phyloP scores from a whole-genome alignment of 2,113 vertebrate species.

The Hemiprocne comata region DNA sequence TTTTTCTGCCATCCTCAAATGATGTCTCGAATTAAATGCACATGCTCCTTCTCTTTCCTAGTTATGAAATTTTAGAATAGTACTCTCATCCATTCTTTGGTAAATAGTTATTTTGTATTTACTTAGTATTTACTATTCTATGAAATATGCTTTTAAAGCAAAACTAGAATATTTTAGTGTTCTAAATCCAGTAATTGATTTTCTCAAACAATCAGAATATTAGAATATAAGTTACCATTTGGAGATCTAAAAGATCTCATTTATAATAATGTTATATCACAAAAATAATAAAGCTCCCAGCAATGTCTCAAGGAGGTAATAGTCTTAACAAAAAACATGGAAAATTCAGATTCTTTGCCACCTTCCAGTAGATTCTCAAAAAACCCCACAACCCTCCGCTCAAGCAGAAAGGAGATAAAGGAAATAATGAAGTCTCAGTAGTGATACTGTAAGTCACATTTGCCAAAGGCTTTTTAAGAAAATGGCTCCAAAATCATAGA shows the following conservation, averaged over 20 bases:
- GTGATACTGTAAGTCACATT: not conserved
- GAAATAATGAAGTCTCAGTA: not conserved
- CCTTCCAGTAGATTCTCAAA: not conserved
- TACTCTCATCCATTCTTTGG: not conserved
- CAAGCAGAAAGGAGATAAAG: not conserved
- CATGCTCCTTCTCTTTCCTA: not conserved
- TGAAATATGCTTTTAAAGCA: not conserved
- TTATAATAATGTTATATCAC: not conserved
- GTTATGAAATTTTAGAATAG: not conserved
- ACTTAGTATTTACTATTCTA: not conserved
- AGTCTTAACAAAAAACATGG: not conserved
- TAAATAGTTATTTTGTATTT: not conserved
- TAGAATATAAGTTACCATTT: not conserved
- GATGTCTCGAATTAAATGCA: not conserved
- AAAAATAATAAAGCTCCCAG: not conserved
- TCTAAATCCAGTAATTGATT: not conserved
- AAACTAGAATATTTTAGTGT: not conserved
- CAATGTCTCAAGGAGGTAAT: not conserved
- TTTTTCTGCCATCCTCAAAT: not conserved
- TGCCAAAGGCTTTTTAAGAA: not conserved
- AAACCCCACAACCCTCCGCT: not conserved
- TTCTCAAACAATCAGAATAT: not conserved
- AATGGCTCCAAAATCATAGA: not conserved
- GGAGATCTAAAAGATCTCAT: not conserved
- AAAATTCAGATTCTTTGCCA: not conserved